Percentiles rank a stretch among this genome's conserved stretches.
phyloP scores from a whole-genome alignment of 1,140 invertebrate species.

The Drosophila dunni region DNA sequence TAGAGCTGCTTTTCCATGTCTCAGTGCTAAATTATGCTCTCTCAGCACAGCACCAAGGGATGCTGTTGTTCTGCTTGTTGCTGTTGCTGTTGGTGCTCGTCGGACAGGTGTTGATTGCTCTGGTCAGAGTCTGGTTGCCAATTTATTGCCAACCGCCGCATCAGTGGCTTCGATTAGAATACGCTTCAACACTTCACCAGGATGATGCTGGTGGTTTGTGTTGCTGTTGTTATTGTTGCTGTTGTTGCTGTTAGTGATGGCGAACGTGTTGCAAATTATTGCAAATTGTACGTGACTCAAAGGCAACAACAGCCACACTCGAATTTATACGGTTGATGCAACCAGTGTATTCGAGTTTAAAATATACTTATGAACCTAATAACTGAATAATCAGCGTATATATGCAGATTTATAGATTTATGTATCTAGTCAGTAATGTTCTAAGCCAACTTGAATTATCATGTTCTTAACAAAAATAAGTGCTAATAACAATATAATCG shows the following conservation, averaged over 20 bases:
- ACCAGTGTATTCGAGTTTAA: neutral
- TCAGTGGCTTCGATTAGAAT: constrained; percentile 51
- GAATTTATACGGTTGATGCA: constrained; percentile 18
- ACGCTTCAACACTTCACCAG: constrained; percentile 32
- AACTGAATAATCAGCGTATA: too few species aligned
- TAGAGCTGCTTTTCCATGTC: constrained; percentile 49
- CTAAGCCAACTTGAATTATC: too few species aligned
- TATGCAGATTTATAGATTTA: too few species aligned
- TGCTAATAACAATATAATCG: too few species aligned
- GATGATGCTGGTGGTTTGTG: constrained; percentile 30
- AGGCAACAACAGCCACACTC: constrained; percentile 29
- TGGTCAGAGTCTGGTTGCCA: constrained; percentile 40
- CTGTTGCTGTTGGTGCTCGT: constrained; percentile 27
- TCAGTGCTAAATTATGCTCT: constrained; percentile 63
- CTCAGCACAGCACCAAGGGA: constrained; percentile 5
- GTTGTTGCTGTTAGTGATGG: constrained; percentile 26
- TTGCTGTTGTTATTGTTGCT: constrained; percentile 25
- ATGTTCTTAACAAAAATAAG: too few species aligned
- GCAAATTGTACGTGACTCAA: constrained; percentile 67
- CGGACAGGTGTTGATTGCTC: constrained; percentile 74
- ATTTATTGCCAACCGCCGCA: constrained; percentile 45
- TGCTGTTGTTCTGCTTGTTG: constrained; percentile 23
- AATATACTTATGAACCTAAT: too few species aligned
- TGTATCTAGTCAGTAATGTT: too few species aligned
- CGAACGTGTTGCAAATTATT: constrained; percentile 80